These are phyloP conservation scores for Actinostola sp. DNA, from an alignment of 92 coral and sea anemone species.

Conservation along the genomic window DNA sequence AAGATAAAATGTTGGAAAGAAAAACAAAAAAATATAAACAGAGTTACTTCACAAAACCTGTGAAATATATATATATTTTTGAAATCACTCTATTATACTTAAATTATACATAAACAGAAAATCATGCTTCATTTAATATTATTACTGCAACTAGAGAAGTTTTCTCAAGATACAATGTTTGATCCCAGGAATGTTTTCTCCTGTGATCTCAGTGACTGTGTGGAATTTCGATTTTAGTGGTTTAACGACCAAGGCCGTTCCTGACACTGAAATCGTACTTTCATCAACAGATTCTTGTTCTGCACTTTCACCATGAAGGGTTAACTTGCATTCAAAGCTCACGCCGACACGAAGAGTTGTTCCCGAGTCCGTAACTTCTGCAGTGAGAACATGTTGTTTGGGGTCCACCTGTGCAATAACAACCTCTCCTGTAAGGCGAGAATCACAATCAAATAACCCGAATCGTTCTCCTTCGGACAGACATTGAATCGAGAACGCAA, in stretches of 20 bases:
- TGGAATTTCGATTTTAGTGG: conserved; percentile 27
- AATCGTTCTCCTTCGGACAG: conserved; percentile 64
- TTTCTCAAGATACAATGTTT: conserved; percentile 35
- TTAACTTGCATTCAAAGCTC: conserved; percentile 36
- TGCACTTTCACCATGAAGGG: conserved; percentile 20
- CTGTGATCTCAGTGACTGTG: conserved; percentile 35
- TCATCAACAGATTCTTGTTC: conserved; percentile 52
- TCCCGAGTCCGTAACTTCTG: not conserved
- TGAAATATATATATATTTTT: too few species aligned
- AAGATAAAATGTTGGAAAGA: too few species aligned
- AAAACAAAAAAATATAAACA: too few species aligned
- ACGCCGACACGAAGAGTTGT: conserved; percentile 28
- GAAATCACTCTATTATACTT: too few species aligned
- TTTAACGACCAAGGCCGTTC: conserved; percentile 32
- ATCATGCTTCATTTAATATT: not conserved
- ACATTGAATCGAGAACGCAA: conserved; percentile 76
- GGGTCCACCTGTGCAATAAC: conserved; percentile 36
- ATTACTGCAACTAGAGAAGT: too few species aligned
- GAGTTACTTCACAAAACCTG: too few species aligned
- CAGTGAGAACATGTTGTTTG: conserved; percentile 52
- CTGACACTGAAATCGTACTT: conserved; percentile 40
- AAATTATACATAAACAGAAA: not conserved
- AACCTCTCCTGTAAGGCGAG: conserved; percentile 47
- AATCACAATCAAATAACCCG: conserved; percentile 58
- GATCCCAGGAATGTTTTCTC: conserved; percentile 46